A percentile compares a stretch with the other conserved stretches of the same genome.
These are phyloP conservation scores for Macrosoma leucophasiata DNA, from an alignment of 2,888 invertebrate genomes.

Conservation along the genomic window DNA sequence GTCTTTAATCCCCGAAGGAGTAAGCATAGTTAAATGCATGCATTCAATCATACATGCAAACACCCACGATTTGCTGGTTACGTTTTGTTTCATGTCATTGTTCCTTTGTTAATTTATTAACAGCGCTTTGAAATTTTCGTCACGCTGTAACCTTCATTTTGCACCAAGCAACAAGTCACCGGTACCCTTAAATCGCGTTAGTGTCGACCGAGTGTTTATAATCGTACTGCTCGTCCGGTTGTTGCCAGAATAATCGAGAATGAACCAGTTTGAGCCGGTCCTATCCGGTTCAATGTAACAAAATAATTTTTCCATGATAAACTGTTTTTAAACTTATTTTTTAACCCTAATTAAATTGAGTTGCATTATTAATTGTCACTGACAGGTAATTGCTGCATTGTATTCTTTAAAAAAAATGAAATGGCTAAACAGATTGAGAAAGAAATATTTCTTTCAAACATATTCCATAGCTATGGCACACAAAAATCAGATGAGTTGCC, in stretches of 20 bases:
- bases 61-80: background rate
- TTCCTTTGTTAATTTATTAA: background rate
- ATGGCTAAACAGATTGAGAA: too few relatives aligned
- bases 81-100: background rate
- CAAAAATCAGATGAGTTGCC: too few relatives aligned
- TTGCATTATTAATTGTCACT: too few relatives aligned
- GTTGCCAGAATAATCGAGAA: slow-evolving; percentile 42
- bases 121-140: slow-evolving; percentile 5
- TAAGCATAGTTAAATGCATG: background rate
- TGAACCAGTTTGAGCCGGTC: slow-evolving; percentile 29
- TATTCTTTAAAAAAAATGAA: too few relatives aligned
- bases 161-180: slow-evolving; percentile 31
- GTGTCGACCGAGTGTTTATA: slow-evolving; percentile 63
- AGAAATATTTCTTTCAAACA: too few relatives aligned
- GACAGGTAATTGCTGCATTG: too few relatives aligned
- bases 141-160: slow-evolving; percentile 17
- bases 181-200: slow-evolving; percentile 60
- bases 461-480: too few relatives aligned
- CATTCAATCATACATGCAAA: background rate
- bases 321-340: too few relatives aligned
- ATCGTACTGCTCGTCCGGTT: slow-evolving; percentile 34
- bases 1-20: background rate
- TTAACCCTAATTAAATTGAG: too few relatives aligned
- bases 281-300: slow-evolving; percentile 13
- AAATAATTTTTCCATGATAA: too few relatives aligned